These are phyloP conservation scores for Ranitomeya imitator DNA, from an alignment of 2,113 vertebrate genomes.

Conservation along the genomic window DNA sequence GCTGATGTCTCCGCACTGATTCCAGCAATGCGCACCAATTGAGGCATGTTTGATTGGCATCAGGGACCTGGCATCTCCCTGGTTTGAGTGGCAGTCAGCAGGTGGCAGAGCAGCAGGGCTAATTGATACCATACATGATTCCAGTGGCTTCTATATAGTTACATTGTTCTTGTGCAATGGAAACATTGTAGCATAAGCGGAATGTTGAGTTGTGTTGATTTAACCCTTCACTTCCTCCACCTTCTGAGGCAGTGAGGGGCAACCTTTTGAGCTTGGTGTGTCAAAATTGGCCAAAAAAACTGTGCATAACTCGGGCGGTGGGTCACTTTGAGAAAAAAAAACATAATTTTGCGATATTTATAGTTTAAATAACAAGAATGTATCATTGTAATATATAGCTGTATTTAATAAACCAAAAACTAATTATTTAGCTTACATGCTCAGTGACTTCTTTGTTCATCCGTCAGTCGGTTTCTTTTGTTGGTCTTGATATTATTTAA, in stretches of 20 bases:
- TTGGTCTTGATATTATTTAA: no score
- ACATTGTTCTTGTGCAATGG: slow-evolving; percentile 35
- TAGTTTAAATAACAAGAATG: no score
- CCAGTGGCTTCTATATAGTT: slow-evolving; percentile 24
- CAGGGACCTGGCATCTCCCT: not conserved
- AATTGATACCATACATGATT: slow-evolving; percentile 36
- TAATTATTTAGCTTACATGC: no score
- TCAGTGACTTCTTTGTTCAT: no score
- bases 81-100: slow-evolving; percentile 39
- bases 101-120: slow-evolving; percentile 38
- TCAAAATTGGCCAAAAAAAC: no score
- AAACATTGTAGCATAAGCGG: slow-evolving; percentile 36
- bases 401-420: no score
- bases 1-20: not conserved
- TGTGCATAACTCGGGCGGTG: no score
- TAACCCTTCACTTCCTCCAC: not conserved
- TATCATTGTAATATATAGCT: no score
- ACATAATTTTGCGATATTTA: no score
- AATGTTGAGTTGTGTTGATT: slow-evolving; percentile 29
- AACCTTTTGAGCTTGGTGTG: no score
- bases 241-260: not conserved
- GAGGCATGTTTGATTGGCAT: slow-evolving; percentile 20
- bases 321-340: no score
- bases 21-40: not conserved
- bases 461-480: no score